A percentile compares a stretch with the other conserved stretches of the same genome.
These are phyloP conservation scores for Micromys minutus DNA, from an alignment of 2,113 vertebrate species.

Conservation along the genomic window DNA sequence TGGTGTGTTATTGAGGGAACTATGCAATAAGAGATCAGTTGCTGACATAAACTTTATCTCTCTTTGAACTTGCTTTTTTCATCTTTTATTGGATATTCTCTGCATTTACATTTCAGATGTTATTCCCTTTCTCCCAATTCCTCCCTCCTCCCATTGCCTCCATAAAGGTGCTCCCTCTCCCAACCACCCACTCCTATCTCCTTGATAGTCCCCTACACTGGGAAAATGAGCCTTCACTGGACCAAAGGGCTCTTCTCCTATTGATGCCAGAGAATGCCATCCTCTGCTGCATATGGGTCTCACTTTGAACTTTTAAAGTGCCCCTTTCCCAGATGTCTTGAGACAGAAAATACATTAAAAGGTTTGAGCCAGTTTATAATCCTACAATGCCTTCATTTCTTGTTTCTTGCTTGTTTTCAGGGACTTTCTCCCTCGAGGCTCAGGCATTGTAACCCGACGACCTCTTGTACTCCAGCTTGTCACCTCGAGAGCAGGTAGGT, in stretches of 20 bases:
- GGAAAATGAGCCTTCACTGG: too few relatives aligned
- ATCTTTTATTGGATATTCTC: too few relatives aligned
- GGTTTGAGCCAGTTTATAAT: not conserved
- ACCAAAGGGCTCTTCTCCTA: too few relatives aligned
- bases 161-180: too few relatives aligned
- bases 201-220: too few relatives aligned
- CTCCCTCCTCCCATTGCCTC: too few relatives aligned
- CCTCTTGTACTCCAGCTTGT: conserved; percentile 88
- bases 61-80: too few relatives aligned
- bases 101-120: too few relatives aligned
- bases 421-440: conserved; percentile 89
- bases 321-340: not conserved
- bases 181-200: too few relatives aligned
- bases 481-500: conserved; percentile 90
- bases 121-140: too few relatives aligned
- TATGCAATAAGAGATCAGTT: not conserved
- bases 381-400: not conserved
- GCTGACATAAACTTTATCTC: not conserved
- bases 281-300: too few relatives aligned
- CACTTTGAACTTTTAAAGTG: not conserved
- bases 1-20: not conserved
- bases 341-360: not conserved
- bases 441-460: conserved; percentile 88
- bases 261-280: too few relatives aligned
- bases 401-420: conserved; percentile 76